phyloP scores from a whole-genome alignment of 1,140 invertebrate genomes.

The Orchestia grillus region DNA sequence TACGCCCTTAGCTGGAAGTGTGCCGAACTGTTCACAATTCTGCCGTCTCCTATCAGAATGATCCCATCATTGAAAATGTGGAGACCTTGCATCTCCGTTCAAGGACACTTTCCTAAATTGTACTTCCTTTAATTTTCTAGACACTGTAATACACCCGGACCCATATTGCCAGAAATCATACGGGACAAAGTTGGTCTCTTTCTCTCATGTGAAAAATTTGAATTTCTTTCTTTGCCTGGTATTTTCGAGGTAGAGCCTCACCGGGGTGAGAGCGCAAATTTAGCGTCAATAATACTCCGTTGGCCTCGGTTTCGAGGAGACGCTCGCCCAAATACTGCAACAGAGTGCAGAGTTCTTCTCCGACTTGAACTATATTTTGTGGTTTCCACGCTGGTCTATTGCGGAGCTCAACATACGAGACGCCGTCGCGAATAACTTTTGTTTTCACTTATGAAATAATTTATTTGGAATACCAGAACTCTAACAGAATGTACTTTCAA shows the following conservation, averaged over 20 bases:
- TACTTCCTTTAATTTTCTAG: not conserved
- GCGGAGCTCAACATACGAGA: too few species aligned
- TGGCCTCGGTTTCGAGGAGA: not conserved
- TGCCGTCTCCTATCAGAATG: not conserved
- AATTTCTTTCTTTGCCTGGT: not conserved
- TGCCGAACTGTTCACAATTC: too few species aligned
- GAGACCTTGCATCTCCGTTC: not conserved
- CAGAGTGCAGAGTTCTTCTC: too few species aligned
- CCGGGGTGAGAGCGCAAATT: not conserved
- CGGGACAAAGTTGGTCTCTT: not conserved
- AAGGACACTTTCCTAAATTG: not conserved
- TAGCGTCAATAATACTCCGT: not conserved
- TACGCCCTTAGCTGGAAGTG: too few species aligned
- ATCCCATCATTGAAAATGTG: not conserved
- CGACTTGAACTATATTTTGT: too few species aligned
- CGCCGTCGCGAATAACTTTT: too few species aligned
- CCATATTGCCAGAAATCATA: not conserved
- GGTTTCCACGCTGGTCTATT: not conserved
- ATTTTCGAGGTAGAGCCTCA: not conserved
- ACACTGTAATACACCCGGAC: not conserved
- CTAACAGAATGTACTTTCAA: too few species aligned
- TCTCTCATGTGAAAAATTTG: not conserved
- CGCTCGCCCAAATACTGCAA: not conserved
- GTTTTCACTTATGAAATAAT: too few species aligned
- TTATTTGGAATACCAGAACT: not conserved